These are phyloP conservation scores for Bradysia coprophila DNA, from an alignment of 1,140 invertebrate genomes.

Conservation along the genomic window DNA sequence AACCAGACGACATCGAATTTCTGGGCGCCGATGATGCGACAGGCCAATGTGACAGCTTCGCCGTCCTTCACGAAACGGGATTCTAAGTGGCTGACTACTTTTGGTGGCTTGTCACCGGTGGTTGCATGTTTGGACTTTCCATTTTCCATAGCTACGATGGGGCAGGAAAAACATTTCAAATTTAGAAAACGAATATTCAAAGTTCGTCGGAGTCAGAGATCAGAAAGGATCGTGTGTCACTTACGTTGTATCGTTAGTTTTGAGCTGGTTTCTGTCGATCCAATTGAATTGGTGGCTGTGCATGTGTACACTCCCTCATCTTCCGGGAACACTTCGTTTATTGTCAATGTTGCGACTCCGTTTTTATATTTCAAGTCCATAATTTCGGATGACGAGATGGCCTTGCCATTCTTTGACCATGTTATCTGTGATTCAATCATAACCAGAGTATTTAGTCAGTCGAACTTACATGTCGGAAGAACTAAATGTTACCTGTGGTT, in stretches of 20 bases:
- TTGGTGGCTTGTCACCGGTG: conserved; percentile 47
- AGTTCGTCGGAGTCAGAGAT: no score
- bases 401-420: conserved; percentile 66
- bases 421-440: no score
- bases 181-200: no score
- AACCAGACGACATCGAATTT: conserved; percentile 90
- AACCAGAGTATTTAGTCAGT: no score
- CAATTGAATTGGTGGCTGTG: conserved; percentile 78
- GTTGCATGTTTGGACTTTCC: conserved; percentile 27
- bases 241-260: conserved; percentile 67
- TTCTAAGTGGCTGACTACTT: conserved; percentile 64
- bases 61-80: conserved; percentile 72
- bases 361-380: conserved; percentile 83
- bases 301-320: conserved; percentile 80
- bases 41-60: conserved; percentile 64
- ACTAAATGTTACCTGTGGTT: conserved; percentile 73
- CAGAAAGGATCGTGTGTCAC: no score
- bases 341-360: conserved; percentile 64
- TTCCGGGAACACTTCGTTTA: conserved; percentile 84
- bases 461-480: no score
- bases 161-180: no score
- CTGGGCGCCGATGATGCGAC: conserved; percentile 68
- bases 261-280: conserved; percentile 61
- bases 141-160: conserved; percentile 43
- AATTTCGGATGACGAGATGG: conserved; percentile 59